Evolutionary conservation across 2,888 invertebrate genomes (phyloP), one percentile per base, ranked within the genome.

Genomic region (Hylaea fasciaria): DNA sequence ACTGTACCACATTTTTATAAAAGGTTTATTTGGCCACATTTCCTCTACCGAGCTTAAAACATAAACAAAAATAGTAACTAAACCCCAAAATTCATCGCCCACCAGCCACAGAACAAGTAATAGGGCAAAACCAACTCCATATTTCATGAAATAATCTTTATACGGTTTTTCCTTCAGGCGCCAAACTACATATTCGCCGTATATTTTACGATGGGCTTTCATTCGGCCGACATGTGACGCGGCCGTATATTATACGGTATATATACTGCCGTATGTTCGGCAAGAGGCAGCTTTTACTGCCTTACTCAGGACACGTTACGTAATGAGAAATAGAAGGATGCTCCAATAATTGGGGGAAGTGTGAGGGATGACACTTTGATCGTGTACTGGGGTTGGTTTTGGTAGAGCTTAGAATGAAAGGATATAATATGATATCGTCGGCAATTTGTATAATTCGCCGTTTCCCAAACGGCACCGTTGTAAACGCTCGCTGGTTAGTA

Each of bases 131-230:
- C n/a, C n/a, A n/a, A 5, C 37, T 35, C 32, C 29, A 46, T 32
- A 48, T 48, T 35, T 37, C 8, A 46, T 16, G 9, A 35, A 49
- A 43, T 16, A 57, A 29, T 10, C 29, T 63, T 67, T 76, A 65
- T 40, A 7, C 47, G 39, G 45, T 51, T 69, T 68, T 47, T 39
- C 55, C 32, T 43, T 1, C 10, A 13, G 39, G 40, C 47, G 12
- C 41, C 53, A 48, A 53, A 56, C 41, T 56, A 62, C 62, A 66
- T 76, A 74, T 74, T 72, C 56, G 64, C 56, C 61, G 70, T 74
- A 71, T 71, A 72, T 77, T 80, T 81, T 81, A 80, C 77, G 80
- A 77, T 65, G 69, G 64, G 70, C 73, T 69, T 69, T 69, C 71
- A 63, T 62, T 43, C 70, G 69, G 58, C 70, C 72, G 81, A 80